Percentiles rank a stretch among this genome's conserved stretches.
These are phyloP conservation scores for Caenorhabditis zanzibari DNA, from an alignment of 2,888 invertebrate species.

Conservation along the genomic window DNA sequence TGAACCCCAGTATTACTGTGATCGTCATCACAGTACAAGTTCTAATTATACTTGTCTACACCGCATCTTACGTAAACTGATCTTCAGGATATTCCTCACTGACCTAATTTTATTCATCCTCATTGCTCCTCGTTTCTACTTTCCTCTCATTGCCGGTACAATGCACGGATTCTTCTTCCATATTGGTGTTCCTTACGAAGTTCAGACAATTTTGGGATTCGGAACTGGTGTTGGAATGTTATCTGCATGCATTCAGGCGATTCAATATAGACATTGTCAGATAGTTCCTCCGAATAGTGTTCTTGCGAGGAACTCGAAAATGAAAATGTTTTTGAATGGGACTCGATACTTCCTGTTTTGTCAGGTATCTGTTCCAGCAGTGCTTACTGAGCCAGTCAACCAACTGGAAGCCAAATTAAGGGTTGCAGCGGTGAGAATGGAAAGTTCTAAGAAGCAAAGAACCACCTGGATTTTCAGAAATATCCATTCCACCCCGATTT, in stretches of 20 bases:
- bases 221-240: constrained; percentile 54
- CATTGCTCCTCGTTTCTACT: constrained; percentile 54
- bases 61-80: too few relatives aligned
- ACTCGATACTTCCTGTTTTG: constrained; percentile 37
- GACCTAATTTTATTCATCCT: constrained; percentile 36
- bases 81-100: constrained; percentile 41
- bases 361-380: constrained; percentile 42
- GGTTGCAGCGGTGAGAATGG: constrained; percentile 14
- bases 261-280: constrained; percentile 47
- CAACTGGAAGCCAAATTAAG: constrained; percentile 43
- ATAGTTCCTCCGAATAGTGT: constrained; percentile 40
- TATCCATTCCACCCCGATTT: constrained; percentile 38
- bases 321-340: constrained; percentile 18
- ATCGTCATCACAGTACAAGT: neutral
- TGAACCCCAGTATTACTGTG: too few relatives aligned
- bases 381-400: constrained; percentile 30
- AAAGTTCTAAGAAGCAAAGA: neutral
- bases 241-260: constrained; percentile 44
- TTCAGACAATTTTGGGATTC: constrained; percentile 48
- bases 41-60: neutral
- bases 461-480: constrained; percentile 9
- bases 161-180: constrained; percentile 42
- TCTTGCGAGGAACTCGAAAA: constrained; percentile 23
- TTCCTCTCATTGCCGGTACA: constrained; percentile 47
- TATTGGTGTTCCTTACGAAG: constrained; percentile 43